Conservation (phyloP, 2,797 vertebrate genomes). For the Anguilla megastoma region DNA sequence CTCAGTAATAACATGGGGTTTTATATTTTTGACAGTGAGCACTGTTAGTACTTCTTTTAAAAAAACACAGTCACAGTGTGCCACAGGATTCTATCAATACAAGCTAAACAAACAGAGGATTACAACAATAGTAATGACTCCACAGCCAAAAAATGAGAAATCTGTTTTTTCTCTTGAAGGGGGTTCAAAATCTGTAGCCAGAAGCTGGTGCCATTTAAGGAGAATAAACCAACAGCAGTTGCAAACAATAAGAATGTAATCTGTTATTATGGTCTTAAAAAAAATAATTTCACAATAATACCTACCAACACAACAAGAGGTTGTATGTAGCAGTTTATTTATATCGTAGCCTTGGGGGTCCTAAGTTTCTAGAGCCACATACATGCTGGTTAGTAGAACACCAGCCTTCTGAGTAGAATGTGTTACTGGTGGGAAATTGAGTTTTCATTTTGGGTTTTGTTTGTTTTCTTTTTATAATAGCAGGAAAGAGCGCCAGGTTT, state of each 20-base stretch:
- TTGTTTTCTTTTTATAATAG: slow-evolving; percentile 7
- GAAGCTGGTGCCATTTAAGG: slow-evolving; percentile 18
- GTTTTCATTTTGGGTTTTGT: neutral
- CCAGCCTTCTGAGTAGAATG: neutral
- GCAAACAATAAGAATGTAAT: neutral
- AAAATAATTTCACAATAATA: slow-evolving; percentile 6
- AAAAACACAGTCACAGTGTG: neutral
- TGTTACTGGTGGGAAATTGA: neutral
- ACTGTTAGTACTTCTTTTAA: neutral
- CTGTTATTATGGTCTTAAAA: neutral
- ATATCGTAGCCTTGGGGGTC: neutral
- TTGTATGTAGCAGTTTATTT: neutral
- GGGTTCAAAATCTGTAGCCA: slow-evolving; percentile 18
- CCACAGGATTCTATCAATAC: slow-evolving; percentile 12
- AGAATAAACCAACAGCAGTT: neutral
- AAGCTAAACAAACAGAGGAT: slow-evolving; percentile 33
- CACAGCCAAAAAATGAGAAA: neutral
- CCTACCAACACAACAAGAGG: neutral
- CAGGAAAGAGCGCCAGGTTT: slow-evolving; percentile 3
- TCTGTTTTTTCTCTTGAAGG: neutral
- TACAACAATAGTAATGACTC: slow-evolving; percentile 10
- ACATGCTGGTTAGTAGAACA: neutral
- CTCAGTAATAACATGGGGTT: neutral
- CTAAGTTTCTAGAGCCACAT: neutral
- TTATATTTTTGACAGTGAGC: slow-evolving; percentile 17